Percentiles rank a stretch among this genome's conserved stretches.
Conservation (phyloP, 2,113 vertebrate genomes). For the Callipepla californica region DNA sequence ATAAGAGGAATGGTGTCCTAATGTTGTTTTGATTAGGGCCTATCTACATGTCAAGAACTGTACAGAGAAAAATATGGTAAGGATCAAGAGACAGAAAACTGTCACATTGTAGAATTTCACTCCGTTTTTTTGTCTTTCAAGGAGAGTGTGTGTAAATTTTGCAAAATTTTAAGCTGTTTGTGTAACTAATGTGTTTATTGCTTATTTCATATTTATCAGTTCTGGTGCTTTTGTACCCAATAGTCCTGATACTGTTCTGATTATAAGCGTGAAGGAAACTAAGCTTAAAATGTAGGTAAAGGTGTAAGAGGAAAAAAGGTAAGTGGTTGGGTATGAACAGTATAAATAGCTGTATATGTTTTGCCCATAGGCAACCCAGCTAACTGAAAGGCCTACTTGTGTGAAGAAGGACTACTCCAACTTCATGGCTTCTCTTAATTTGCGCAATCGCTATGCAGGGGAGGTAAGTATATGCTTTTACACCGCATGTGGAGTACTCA, state of each 20-base stretch:
- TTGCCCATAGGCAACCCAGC: slow-evolving; percentile 85
- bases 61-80: background rate
- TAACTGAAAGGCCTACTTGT: slow-evolving; percentile 92
- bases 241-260: background rate
- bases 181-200: background rate
- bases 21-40: background rate
- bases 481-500: too few species aligned
- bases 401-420: slow-evolving; percentile 98
- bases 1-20: background rate
- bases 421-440: slow-evolving; percentile 97
- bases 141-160: background rate
- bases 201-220: background rate
- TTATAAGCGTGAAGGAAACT: background rate
- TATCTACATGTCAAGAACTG: background rate
- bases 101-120: background rate
- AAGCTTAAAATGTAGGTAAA: background rate
- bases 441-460: slow-evolving; percentile 96
- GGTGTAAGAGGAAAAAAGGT: background rate
- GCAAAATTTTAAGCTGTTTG: background rate
- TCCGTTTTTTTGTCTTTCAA: background rate
- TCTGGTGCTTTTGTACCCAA: background rate
- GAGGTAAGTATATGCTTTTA: slow-evolving; percentile 79
- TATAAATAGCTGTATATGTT: background rate
- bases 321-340: background rate
- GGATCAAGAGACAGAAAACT: background rate